Evolutionary conservation across 1,140 invertebrate species (phyloP), one percentile per base, ranked within the genome.

Genomic region (Asbolus verrucosus): DNA sequence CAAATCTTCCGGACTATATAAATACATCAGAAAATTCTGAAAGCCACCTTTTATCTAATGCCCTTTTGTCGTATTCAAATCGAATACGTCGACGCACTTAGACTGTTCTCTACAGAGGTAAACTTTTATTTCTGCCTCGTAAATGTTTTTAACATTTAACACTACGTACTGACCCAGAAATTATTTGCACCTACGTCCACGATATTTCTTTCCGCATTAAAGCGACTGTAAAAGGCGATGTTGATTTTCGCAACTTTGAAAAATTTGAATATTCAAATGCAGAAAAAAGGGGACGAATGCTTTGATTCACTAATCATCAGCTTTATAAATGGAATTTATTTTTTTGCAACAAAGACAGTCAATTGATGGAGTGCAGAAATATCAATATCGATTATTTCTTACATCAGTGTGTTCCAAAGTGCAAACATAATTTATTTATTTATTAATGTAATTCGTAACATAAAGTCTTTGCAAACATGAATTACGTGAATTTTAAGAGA

Each of bases 41-140:
- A 43, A 43, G 39, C 39, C 39, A 59, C 27, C 30, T 50, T 6
- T 54, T 67, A 54, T 67, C 69, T 70, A 70, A 70, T 65, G 68
- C 60, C 65, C 33, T 70, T 70, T 65, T 43, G 60, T 66, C 65
- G 69, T 70, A 43, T 70, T 66, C 43, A 41, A 70, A 30, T 46
- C 46, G 46, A 39, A 70, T 65, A 19, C 46, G 46, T 70, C 39
- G 21, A 46, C 62, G 33, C 18, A 54, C 24, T 16, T 27, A n/a
- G 36, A 19, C 46, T 59, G 18, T 60, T 50, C 5, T 14, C 21
- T 8, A 50, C 21, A 15, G 8, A 3, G 4, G 18, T 30, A 24
- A 30, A 59, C 30, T 59, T 59, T 59, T 33, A 59, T 59, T 59
- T 59, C 50, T 59, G 30, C 21, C 21, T 50, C 43, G 21, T 21